phyloP scores from a whole-genome alignment of 2,888 invertebrate genomes.

The Ornithoptera alexandrae region DNA sequence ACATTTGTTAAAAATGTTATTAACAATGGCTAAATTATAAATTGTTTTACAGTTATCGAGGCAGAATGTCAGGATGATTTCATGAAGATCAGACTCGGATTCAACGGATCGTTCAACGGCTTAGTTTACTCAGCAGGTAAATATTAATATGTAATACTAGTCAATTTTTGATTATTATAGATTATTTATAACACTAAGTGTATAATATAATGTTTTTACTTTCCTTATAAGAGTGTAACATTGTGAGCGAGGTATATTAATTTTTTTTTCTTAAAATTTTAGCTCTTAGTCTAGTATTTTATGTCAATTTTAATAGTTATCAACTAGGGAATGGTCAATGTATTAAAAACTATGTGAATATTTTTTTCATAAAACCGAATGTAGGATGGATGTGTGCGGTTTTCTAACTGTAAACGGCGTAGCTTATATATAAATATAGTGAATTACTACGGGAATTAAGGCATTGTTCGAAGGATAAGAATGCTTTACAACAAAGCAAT shows the following conservation, averaged over 20 bases:
- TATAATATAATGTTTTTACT: no score
- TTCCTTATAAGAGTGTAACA: not conserved
- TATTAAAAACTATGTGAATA: not conserved
- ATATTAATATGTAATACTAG: not conserved
- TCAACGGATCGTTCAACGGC: conserved; percentile 94
- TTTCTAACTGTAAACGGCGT: not conserved
- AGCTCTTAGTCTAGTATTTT: no score
- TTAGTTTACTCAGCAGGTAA: conserved; percentile 93
- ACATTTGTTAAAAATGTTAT: no score
- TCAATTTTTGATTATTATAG: not conserved
- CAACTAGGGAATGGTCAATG: no score
- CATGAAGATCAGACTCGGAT: conserved; percentile 95
- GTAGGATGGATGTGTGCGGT: not conserved
- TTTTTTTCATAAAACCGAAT: not conserved
- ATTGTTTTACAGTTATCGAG: conserved; percentile 87
- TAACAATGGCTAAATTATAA: not conserved
- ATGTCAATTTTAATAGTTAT: no score
- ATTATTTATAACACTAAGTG: no score
- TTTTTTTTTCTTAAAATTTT: not conserved
- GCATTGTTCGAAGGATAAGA: conserved; percentile 20
- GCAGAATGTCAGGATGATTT: conserved; percentile 97
- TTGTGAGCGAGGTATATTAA: not conserved
- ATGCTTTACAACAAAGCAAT: conserved; percentile 14
- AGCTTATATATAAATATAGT: not conserved
- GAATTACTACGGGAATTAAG: not conserved